Base-by-base conservation (phyloP, 2,113 vertebrate species). In the Thamnaconus septentrionalis region DNA sequence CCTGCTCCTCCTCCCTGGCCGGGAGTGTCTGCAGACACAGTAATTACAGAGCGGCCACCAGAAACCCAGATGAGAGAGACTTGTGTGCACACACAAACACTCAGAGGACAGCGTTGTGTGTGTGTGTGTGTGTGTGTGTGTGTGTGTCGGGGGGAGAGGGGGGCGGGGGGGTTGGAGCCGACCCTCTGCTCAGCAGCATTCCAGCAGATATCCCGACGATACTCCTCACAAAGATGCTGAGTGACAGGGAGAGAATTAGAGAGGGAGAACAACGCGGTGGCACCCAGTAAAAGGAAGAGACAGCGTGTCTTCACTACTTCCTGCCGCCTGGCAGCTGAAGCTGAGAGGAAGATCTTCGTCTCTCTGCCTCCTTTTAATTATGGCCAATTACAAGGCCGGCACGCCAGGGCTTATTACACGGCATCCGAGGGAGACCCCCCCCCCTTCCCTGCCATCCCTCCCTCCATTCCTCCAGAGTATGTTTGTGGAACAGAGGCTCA, bases 311-410 rank as follows among this genome's bases (percentile, higher is more conserved):
- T 81, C 80, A 75, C 83, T 81, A 80, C 86, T 89, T 90, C 90
- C 89, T 89, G 84, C 75, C 70, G 82, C 78, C 75, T 84, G 83
- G 78, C 81, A 88, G 80, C 83, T 78, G 71, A 80, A 82, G 72
- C 73, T 55, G 71, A 76, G 83, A 88, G 78, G 82, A 88, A 83
- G 87, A 86, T 75, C 85, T 58, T 71, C 51, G 74, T 83, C 88
- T 80, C 69, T 72, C 79, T 79, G 76, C 81, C 80, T 89, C 88
- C 85, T 89, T 91, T 89, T 91, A 91, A 91, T 90, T 89, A 89
- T 67, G 64, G 79, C 80, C 89, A 90, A 91, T 91, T 91, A 91
- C 85, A 85, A 88, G 86, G 87, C 82, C 73, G 83, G 83, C 84
- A 78, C 75, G 83, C 87, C 88, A 85, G 81, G 81, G 81, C 79